phyloP scores from a whole-genome alignment of 1,140 invertebrate species.

The Bombus superbus region DNA sequence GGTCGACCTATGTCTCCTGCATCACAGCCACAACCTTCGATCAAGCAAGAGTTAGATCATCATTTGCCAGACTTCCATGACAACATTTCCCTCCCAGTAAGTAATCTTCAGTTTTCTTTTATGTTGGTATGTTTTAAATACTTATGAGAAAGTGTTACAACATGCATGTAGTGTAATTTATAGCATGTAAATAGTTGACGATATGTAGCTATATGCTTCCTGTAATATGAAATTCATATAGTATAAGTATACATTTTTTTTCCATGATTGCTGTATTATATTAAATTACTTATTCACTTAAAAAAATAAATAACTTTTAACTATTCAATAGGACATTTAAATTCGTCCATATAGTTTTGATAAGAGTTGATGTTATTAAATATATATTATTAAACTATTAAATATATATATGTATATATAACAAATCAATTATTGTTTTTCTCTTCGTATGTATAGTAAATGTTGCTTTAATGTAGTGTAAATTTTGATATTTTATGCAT shows the following conservation, averaged over 20 bases:
- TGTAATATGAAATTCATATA: background rate
- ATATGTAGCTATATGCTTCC: background rate
- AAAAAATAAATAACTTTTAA: background rate
- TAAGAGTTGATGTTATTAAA: background rate
- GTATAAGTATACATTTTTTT: background rate
- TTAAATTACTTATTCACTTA: background rate
- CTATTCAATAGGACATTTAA: background rate
- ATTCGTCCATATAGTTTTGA: background rate
- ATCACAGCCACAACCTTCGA: constrained; percentile 84
- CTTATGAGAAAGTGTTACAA: background rate
- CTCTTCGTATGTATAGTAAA: background rate
- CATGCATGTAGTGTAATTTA: constrained; percentile 22
- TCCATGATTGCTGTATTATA: background rate
- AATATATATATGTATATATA: background rate
- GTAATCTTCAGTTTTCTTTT: constrained; percentile 48
- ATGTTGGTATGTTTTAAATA: background rate
- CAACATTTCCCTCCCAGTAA: constrained; percentile 81
- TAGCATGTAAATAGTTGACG: background rate
- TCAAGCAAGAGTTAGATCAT: constrained; percentile 86
- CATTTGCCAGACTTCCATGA: constrained; percentile 82
- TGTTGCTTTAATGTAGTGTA: background rate
- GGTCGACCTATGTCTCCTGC: constrained; percentile 83
- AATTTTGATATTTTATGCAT: background rate
- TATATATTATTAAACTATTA: too few relatives aligned
- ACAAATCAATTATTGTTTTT: background rate